These are phyloP conservation scores for Petrolisthes cinctipes DNA, from an alignment of 2,888 invertebrate genomes.

Conservation along the genomic window DNA sequence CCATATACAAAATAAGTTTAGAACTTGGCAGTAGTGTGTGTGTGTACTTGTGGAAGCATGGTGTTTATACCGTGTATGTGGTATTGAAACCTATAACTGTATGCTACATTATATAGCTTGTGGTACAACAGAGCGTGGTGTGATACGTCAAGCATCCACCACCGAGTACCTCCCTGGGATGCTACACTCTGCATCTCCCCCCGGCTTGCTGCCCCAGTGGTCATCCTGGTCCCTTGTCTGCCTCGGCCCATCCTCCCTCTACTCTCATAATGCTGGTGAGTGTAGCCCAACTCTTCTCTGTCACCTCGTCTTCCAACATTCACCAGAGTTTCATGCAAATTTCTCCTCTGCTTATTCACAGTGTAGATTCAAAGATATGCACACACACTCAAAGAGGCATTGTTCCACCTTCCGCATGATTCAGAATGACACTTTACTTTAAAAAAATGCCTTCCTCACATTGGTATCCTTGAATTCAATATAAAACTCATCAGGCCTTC, in stretches of 20 bases:
- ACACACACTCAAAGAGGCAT: too few species aligned
- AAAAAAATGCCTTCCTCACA: too few species aligned
- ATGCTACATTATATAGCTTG: not conserved
- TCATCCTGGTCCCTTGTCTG: slow-evolving; percentile 92
- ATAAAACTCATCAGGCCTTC: too few species aligned
- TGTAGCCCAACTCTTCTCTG: not conserved
- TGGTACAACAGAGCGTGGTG: slow-evolving; percentile 43
- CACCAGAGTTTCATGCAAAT: too few species aligned
- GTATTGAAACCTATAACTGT: not conserved
- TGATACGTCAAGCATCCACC: slow-evolving; percentile 60
- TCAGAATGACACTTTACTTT: too few species aligned
- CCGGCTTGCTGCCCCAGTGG: slow-evolving; percentile 83
- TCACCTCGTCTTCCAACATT: too few species aligned
- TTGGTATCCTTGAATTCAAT: too few species aligned
- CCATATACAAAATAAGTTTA: not conserved
- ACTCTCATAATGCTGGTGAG: slow-evolving; percentile 77
- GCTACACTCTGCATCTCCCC: slow-evolving; percentile 60
- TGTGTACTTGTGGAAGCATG: too few species aligned
- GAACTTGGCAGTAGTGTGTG: not conserved
- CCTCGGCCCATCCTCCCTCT: slow-evolving; percentile 89
- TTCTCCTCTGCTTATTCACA: too few species aligned
- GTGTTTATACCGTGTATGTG: not conserved
- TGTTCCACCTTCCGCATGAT: too few species aligned
- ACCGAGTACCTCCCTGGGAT: slow-evolving; percentile 62
- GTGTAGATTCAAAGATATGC: too few species aligned